Evolutionary conservation across 30 jellyfish, hydroid and myxozoan genomes (phyloP), one percentile per base, ranked within the genome.

Genomic region (Rhopilema esculentum): DNA sequence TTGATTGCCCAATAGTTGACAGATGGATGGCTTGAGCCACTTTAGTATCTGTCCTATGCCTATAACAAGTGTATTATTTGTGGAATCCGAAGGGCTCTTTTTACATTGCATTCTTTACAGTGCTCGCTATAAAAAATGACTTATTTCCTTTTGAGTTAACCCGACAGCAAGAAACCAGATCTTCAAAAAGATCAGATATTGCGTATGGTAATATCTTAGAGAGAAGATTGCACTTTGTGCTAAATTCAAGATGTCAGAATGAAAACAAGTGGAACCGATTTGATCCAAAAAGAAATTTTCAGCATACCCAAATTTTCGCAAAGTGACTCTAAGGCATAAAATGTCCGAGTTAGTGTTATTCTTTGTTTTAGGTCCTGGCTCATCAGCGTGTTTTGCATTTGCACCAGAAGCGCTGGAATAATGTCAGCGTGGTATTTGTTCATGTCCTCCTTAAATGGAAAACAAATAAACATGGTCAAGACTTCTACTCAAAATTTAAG

Each of bases 391-490:
- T 50, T 78, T 80, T 80, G 97, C 85, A 92, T 86, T 28, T 86
- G 91, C 22, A 20, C 15, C 72, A 92, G 52, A 30, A 92, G 68
- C 15, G 85, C 93, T 23, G 98, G 97, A 30, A 92, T 63, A n/a
- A 87, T 89, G 8, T 86, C 91, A 19, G 69, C 77, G 63, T 92
- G 97, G 23, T 79, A 88, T 68, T 72, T 81, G 52, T 93, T 79
- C 72, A 92, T 87, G 63, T 92, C 97, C 16, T 92, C 95, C 98
- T 92, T 67, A n/a, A 84, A 84, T n/a, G n/a, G n/a, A 53, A 63
- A 33, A 29, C 28, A 52, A 26, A 61, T 24, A 26, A 22, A 71
- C 66, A 51, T 15, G 66, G 15, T 51, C 16, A 51, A 15, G 15
- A 51, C 19, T 7, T 64, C 24, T 7, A 64, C 24, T n/a, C 24